Evolutionary conservation across 2,888 invertebrate species (phyloP), one percentile per base, ranked within the genome.

Genomic region (Andrena camellia): DNA sequence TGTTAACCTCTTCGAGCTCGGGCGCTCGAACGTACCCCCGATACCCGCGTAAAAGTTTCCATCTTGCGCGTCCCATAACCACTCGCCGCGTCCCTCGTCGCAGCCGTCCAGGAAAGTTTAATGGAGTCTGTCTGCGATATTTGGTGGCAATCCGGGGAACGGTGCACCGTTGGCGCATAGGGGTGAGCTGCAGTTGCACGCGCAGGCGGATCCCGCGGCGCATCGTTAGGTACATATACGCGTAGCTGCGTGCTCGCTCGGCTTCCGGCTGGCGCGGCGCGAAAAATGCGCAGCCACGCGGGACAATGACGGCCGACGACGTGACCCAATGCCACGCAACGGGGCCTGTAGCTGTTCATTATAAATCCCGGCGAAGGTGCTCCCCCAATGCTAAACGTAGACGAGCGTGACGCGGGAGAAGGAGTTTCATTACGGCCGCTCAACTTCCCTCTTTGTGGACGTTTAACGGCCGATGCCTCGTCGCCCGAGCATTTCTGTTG

Each of bases 121-220:
- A 81, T 68, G 76, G 82, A 67, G 76, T 83, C 82, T 68, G 57
- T 17, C 66, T 50, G 62, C 50, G 70, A 80, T 81, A 71, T 71
- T 81, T 48, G 62, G 62, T 63, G 35, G 79, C 78, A 79, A 78
- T 72, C 72, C 68, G 68, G 50, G 62, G 75, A 80, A 67, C 60
- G 60, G 31, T 13, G 74, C 66, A 50, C 54, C 67, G 77, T 64
- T 50, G 42, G 66, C 59, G n/a, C 42, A 42, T 42, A 42, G 42
- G 13, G 42, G n/a, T 13, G 50, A 42, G 31, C 59, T 52, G 33
- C 59, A 59, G 60, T 35, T 75, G 33, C 68, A 33, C 63, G 50
- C 48, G 70, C 23, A 66, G 63, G 7, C 26, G 54, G 67, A 50
- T 68, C 63, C 26, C 52, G 42, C 7, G 54, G 26, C 42, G 20